phyloP scores from a whole-genome alignment of 1,140 invertebrate species.

The Belonocnema kinseyi region DNA sequence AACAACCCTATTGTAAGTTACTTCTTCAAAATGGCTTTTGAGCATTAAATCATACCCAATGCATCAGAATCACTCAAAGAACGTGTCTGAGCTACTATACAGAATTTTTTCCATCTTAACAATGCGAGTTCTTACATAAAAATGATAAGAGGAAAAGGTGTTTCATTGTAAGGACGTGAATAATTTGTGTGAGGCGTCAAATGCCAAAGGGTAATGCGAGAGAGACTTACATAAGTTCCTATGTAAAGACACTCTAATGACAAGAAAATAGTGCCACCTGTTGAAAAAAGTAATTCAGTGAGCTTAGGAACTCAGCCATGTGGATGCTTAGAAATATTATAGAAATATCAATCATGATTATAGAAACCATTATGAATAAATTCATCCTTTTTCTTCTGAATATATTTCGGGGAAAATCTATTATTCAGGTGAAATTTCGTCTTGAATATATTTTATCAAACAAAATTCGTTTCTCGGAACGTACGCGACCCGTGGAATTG shows the following conservation, averaged over 20 bases:
- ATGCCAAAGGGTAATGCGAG: slow-evolving; percentile 2
- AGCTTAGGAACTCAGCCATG: neutral
- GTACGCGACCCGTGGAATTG: slow-evolving; percentile 16
- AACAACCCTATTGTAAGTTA: slow-evolving; percentile 13
- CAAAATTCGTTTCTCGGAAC: slow-evolving; percentile 25
- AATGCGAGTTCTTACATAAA: neutral
- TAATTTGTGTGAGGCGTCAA: slow-evolving; percentile 22
- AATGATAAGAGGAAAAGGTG: neutral
- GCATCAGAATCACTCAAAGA: neutral
- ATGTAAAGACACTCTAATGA: slow-evolving; percentile 23
- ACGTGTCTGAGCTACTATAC: neutral
- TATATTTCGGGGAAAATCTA: neutral
- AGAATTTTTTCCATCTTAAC: neutral
- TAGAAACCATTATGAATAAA: no score
- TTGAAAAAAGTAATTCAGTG: slow-evolving; percentile 15
- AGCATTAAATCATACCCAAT: neutral
- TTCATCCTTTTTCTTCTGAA: neutral
- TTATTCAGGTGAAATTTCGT: slow-evolving; percentile 15
- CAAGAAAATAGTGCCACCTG: slow-evolving; percentile 24
- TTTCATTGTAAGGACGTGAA: slow-evolving; percentile 2
- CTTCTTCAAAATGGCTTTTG: neutral
- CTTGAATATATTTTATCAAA: slow-evolving; percentile 13
- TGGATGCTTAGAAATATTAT: neutral
- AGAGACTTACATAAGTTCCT: neutral
- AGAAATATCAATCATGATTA: neutral